Base-by-base conservation (phyloP, 2,797 vertebrate genomes). In the Limosa lapponica region DNA sequence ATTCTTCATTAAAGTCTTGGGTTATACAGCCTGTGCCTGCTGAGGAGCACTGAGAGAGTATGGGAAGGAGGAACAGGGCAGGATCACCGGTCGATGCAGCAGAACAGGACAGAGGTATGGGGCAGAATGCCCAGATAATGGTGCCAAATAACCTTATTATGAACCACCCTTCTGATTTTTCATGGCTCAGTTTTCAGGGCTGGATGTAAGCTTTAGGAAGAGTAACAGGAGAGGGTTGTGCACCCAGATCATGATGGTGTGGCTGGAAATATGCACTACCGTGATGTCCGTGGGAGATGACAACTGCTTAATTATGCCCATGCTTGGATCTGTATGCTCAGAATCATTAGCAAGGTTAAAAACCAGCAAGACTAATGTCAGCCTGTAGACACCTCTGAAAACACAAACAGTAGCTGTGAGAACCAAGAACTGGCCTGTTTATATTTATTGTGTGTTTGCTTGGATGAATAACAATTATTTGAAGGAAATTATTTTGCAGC, bases 191-290 rank as follows among this genome's bases (percentile, higher is more conserved):
- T 75, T 72, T 92, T 32, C 64, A 87, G 36, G 32, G 44, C 67
- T 82, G 17, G 32, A 57, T 37, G 14, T 25, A 52, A 43, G 19
- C 41, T 70, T 93, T 1, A 3, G 27, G 22, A 72, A 23, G 27
- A 65, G 23, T 0, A 3, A 6, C 2, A 3, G 51, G 30, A 84
- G 17, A 55, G 10, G 2, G 12, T 16, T 75, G n/a, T 48, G 4
- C 2, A 39, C 27, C 7, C 41, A 22, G 13, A 14, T 65, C 37
- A 59, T 36, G 16, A 28, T 54, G 32, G 30, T 44, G 8, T 57
- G 39, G 16, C 30, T 89, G 9, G 22, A 83, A 82, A 41, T 49
- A 14, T 0, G 2, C 23, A 12, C 41, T 52, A 9, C 51, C 7
- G 2, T 24, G 30, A 43, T 18, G 30, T 39, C 39, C 0, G 0